Base-by-base conservation (phyloP, 2,888 invertebrate genomes). In the Drosophila prostipennis region DNA sequence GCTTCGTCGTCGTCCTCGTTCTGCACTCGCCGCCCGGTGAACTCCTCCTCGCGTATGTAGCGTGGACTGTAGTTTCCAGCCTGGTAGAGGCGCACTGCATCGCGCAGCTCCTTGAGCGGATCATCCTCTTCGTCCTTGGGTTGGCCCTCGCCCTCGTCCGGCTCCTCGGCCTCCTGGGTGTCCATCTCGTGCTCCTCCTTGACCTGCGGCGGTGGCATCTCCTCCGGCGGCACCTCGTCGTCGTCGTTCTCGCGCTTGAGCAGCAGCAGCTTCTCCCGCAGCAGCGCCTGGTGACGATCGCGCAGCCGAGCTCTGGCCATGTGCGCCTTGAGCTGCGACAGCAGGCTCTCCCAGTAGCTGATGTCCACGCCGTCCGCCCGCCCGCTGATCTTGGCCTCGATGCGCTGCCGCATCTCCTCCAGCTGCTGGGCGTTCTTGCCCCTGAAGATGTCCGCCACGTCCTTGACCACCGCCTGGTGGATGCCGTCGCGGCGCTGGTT, bases 281-380 rank as follows among this genome's bases (percentile, higher is more conserved):
- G 93, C 92, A 97, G 97, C 76, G 95, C 95, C 92, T 98, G 97
- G 93, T 99, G 99, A 0, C 97, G 94, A 92, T 99, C 99, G 58
- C 97, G 93, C 11, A 99, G 93, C 36, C 99, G 94, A 0, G 98
- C 98, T 83, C 98, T 94, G 0, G 98, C 97, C 95, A 97, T 97
- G 92, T 98, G 98, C 6, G 98, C 98, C 93, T 98, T 98, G 10
- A 99, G 93, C 91, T 98, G 98, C n/a, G 97, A 97, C 37, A 98
- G 93, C 75, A 99, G 92, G 51, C 97, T 97, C 93, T 99, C 99
- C 99, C 99, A 99, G 92, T 99, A 99, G 48, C 98, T 97, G 74
- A 99, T 96, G 93, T 99, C 99, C 48, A 98, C 95, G 14, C 98
- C 98, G 92, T 97, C 98, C 46, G 95, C 95, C 73, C 96, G 95